These are phyloP conservation scores for Gandaritis pyraliata DNA, from an alignment of 2,888 invertebrate genomes.

Conservation along the genomic window DNA sequence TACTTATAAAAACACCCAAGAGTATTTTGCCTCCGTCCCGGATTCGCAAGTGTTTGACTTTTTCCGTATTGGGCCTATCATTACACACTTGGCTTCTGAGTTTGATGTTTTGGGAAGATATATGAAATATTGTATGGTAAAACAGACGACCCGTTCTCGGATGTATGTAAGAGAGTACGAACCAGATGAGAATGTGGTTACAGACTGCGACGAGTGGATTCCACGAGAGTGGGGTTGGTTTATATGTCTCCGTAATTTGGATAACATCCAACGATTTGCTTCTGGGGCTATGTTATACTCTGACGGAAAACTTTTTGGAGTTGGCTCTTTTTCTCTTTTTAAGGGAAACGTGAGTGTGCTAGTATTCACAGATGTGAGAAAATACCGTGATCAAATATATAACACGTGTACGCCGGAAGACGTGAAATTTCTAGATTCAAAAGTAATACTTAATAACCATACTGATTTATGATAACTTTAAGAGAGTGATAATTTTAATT, in stretches of 20 bases:
- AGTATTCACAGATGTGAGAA: constrained; percentile 31
- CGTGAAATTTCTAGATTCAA: background rate
- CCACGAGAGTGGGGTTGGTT: constrained; percentile 31
- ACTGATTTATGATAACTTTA: too few species aligned
- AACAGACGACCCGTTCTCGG: background rate
- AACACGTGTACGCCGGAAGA: constrained; percentile 15
- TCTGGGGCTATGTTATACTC: constrained; percentile 24
- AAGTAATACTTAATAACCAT: too few species aligned
- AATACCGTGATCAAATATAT: constrained; percentile 13
- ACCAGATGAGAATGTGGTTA: constrained; percentile 10
- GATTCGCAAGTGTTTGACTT: too few species aligned
- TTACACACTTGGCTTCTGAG: background rate
- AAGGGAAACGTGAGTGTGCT: constrained; percentile 23
- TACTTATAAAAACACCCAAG: background rate
- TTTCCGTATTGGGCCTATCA: constrained; percentile 6
- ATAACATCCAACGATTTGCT: constrained; percentile 15
- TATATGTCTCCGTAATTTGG: constrained; percentile 24
- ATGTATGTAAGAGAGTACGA: background rate
- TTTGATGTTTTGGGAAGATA: background rate
- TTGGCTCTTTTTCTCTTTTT: constrained; percentile 24
- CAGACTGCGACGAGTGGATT: constrained; percentile 31
- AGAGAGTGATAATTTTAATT: too few species aligned
- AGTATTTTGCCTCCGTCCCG: too few species aligned
- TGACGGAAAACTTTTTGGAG: constrained; percentile 19
- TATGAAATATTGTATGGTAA: constrained; percentile 5